Evolutionary conservation across 2,113 vertebrate species (phyloP).

Genomic region (Penelope pileata): DNA sequence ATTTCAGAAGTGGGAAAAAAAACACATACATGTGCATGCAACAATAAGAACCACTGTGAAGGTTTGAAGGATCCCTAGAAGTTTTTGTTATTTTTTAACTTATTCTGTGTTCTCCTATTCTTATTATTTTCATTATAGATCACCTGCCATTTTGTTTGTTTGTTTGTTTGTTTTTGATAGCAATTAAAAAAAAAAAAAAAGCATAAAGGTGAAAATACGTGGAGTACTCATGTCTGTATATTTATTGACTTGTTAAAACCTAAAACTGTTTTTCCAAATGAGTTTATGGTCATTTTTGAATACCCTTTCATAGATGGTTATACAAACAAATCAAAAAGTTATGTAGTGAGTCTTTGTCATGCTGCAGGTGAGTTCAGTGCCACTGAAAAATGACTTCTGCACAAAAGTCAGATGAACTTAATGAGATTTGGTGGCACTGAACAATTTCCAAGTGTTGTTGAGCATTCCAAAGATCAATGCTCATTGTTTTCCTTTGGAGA

Average conservation of each 20-base stretch:
- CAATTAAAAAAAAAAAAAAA: neutral
- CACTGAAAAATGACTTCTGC: neutral
- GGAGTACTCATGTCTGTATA: neutral
- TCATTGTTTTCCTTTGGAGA: neutral
- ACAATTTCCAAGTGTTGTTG: neutral
- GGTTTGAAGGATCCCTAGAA: neutral
- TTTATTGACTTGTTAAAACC: neutral
- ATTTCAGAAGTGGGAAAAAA: neutral
- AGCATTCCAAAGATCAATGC: neutral
- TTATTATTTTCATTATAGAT: neutral
- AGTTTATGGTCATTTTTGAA: neutral
- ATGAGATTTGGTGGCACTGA: neutral
- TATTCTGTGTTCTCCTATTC: neutral
- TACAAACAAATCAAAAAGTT: neutral
- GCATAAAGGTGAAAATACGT: neutral
- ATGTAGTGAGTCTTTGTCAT: neutral
- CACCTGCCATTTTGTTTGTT: neutral
- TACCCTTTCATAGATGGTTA: neutral
- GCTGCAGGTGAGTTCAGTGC: neutral
- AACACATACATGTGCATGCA: rapidly evolving
- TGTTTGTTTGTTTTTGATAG: neutral
- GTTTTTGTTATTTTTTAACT: neutral
- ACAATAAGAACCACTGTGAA: neutral
- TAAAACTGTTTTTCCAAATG: neutral
- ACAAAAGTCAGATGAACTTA: neutral